Evolutionary conservation across 2,113 vertebrate species (phyloP), one percentile per base, ranked within the genome.

Genomic region (Dolichotis patagonum): DNA sequence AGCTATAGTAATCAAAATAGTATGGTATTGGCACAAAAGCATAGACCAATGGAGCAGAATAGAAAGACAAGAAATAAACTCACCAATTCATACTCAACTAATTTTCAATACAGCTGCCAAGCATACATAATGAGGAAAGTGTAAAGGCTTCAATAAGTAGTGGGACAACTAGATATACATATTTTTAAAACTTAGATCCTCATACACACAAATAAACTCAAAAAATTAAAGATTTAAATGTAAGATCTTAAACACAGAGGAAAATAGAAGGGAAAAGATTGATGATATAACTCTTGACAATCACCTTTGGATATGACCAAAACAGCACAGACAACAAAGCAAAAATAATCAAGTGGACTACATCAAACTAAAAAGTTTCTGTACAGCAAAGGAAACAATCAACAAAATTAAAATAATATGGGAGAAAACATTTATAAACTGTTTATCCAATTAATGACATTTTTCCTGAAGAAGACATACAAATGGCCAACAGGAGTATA

Each of bases 61-160:
- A 83, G 22, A 73, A 88, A 92, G 24, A 22, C 43, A 78, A 95
- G 77, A 65, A 92, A 87, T 73, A 83, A 88, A 46, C 3, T 49
- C 28, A 30, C 3, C 19, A 19, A 10, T 46, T 46, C 20, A 82
- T n/a, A 54, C 7, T 82, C 43, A 54, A 88, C 43, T 82, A 35
- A 52, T 54, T 46, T 87, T 82, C 13, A 63, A 38, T 35, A 38
- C 60, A 80, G 16, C 32, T 17, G 41, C 52, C 43, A 71, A 63
- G 30, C 62, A 28, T 63, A 54, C 19, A n/a, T 28, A 73, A 3
- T 17, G 9, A 32, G 30, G 9, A 49, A 88, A 65, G 1, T 35
- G 49, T 38, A 73, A 10, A 63, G 32, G 77, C 90, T 89, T 92
- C 19, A 67, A 22, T 58, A 60, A 78, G 38, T 52, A 2, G 3